Percentiles rank a stretch among this genome's conserved stretches.
phyloP scores from a whole-genome alignment of 2,888 invertebrate species.

The Leucophenga montana region DNA sequence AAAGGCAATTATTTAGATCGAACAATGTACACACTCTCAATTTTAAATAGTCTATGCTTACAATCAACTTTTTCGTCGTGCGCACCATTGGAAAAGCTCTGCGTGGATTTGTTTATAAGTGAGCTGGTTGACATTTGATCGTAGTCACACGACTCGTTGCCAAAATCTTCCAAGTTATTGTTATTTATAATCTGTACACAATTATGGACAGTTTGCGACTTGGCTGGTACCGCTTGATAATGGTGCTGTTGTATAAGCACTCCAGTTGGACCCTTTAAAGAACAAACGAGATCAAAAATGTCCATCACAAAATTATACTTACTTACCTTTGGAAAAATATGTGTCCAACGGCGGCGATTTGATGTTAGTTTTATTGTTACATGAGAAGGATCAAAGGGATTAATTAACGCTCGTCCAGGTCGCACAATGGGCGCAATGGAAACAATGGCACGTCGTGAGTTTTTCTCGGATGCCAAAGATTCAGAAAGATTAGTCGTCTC shows the following conservation, averaged over 20 bases:
- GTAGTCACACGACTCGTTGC: slow-evolving; percentile 61
- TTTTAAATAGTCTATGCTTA: slow-evolving; percentile 40
- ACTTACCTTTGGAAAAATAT: slow-evolving; percentile 90
- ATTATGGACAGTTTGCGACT: slow-evolving; percentile 46
- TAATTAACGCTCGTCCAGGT: slow-evolving; percentile 91
- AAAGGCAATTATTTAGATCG: too few relatives aligned
- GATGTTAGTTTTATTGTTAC: slow-evolving; percentile 97
- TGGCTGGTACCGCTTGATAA: slow-evolving; percentile 85
- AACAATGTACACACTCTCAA: too few relatives aligned
- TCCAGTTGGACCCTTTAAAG: slow-evolving; percentile 83
- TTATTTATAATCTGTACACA: slow-evolving; percentile 58
- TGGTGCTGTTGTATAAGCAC: slow-evolving; percentile 94
- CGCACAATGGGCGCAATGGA: slow-evolving; percentile 77
- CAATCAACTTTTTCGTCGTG: slow-evolving; percentile 62
- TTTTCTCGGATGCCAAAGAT: slow-evolving; percentile 70
- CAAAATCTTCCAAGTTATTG: slow-evolving; percentile 55
- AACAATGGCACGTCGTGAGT: slow-evolving; percentile 67
- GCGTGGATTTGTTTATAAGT: slow-evolving; percentile 59
- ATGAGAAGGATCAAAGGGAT: slow-evolving; percentile 98
- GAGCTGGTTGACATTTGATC: slow-evolving; percentile 69
- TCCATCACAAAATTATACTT: not conserved
- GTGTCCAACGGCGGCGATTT: slow-evolving; percentile 96
- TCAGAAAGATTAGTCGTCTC: slow-evolving; percentile 70
- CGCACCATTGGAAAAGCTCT: slow-evolving; percentile 43
- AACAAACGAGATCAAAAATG: not conserved